Evolutionary conservation across 1,140 invertebrate genomes (phyloP).

Genomic region (Leucophenga varia): DNA sequence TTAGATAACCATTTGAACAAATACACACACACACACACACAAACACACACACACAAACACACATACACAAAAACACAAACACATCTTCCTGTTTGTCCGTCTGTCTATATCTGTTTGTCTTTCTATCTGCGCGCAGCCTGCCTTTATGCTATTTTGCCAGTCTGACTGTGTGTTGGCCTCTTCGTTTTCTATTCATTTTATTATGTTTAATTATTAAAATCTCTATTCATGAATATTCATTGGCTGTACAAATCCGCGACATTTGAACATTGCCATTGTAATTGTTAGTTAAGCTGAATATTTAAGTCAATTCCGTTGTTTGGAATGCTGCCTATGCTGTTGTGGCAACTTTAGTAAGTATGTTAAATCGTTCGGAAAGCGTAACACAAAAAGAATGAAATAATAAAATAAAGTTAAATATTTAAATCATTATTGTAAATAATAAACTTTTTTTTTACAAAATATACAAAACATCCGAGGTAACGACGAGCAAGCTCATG

Average conservation of each 20-base stretch:
- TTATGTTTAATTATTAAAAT: conserved; percentile 43
- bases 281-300: conserved; percentile 32
- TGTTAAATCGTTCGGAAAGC: conserved; percentile 12
- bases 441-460: no score
- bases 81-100: neutral
- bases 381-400: conserved; percentile 3
- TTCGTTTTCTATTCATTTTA: conserved; percentile 45
- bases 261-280: conserved; percentile 40
- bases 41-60: no score
- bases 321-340: conserved; percentile 15
- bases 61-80: no score
- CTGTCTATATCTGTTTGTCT: conserved; percentile 2
- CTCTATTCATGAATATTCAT: conserved; percentile 44
- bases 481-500: no score
- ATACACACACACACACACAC: no score
- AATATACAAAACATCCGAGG: no score
- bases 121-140: conserved; percentile 19
- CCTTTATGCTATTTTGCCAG: no score
- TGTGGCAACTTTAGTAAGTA: conserved; percentile 18
- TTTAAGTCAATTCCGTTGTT: conserved; percentile 14
- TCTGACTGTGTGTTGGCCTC: no score
- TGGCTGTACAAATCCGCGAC: conserved; percentile 31
- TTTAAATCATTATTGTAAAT: conserved; percentile 19
- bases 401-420: conserved; percentile 11
- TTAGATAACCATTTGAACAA: conserved; percentile 1